Base-by-base conservation (phyloP, 2,888 invertebrate genomes). In the Antheraea yamamai region DNA sequence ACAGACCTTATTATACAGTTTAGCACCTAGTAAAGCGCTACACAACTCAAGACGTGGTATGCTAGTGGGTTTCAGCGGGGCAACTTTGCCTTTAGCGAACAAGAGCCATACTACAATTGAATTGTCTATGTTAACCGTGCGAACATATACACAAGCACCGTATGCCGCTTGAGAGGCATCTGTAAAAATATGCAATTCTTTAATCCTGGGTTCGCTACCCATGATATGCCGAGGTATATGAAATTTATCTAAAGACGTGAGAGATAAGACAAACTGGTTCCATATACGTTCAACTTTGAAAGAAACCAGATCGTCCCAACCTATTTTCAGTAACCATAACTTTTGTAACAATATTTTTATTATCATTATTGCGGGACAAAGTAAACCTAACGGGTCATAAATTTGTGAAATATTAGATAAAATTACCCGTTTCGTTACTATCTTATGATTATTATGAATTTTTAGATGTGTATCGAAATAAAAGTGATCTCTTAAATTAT, bases 381-480 rank as follows among this genome's bases (percentile, higher is more conserved):
- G n/a, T 23, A 61, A 61, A 7, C n/a, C n/a, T n/a, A n/a, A n/a
- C n/a, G n/a, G n/a, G n/a, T n/a, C n/a, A n/a, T n/a, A n/a, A n/a
- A n/a, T n/a, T n/a, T n/a, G n/a, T n/a, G n/a, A n/a, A n/a, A n/a
- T n/a, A n/a, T n/a, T n/a, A n/a, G n/a, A n/a, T n/a, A n/a, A n/a
- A 39, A 39, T 39, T 7, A n/a, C 61, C 61, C 20, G 18, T 16
- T 23, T 12, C 2, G 23, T 61, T 18, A 20, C 2, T 2, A 20
- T 16, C 2, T 20, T 61, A 18, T n/a, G 61, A 61, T 7, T 61
- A 61, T 61, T n/a, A 61, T 66, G 77, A 39, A 39, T 3, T 39
- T 39, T 39, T 7, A 39, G 39, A 39, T 39, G 39, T 39, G 39
- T 71, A 73, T 81, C 79, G 16, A 35, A 26, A 2, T 23, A 26